Evolutionary conservation across 2,888 invertebrate species (phyloP).

Genomic region (Ceraclea dissimilis): DNA sequence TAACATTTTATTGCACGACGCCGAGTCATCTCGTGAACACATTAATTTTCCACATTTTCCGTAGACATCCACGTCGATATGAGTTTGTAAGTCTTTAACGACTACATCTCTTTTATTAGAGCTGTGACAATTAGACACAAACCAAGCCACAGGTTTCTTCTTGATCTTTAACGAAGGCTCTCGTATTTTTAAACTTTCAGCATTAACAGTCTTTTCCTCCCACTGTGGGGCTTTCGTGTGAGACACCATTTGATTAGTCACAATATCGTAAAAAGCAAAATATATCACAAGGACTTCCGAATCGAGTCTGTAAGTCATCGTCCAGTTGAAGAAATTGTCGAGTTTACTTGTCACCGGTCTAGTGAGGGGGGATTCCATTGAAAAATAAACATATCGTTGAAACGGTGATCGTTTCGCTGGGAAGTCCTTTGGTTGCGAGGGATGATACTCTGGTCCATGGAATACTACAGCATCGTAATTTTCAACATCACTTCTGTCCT

Average conservation of each 20-base stretch:
- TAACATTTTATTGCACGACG: constrained; percentile 35
- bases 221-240: constrained; percentile 30
- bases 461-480: constrained; percentile 48
- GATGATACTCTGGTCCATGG: constrained; percentile 39
- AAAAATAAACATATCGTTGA: constrained; percentile 46
- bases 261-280: constrained; percentile 30
- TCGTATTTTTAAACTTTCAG: neutral
- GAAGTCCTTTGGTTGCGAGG: neutral
- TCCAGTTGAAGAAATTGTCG: constrained; percentile 46
- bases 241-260: constrained; percentile 31
- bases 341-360: constrained; percentile 28
- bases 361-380: constrained; percentile 40
- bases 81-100: constrained; percentile 43
- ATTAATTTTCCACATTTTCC: constrained; percentile 50
- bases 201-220: constrained; percentile 24
- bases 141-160: constrained; percentile 48
- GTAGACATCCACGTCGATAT: constrained; percentile 54
- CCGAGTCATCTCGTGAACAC: constrained; percentile 28
- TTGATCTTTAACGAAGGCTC: constrained; percentile 29
- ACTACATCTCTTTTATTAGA: constrained; percentile 38
- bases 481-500: constrained; percentile 32
- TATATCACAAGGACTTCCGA: constrained; percentile 46
- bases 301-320: constrained; percentile 49
- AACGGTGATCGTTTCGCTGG: neutral
- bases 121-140: constrained; percentile 48